These are phyloP conservation scores for Apocheima hispidaria DNA, from an alignment of 2,888 invertebrate species.

Conservation along the genomic window DNA sequence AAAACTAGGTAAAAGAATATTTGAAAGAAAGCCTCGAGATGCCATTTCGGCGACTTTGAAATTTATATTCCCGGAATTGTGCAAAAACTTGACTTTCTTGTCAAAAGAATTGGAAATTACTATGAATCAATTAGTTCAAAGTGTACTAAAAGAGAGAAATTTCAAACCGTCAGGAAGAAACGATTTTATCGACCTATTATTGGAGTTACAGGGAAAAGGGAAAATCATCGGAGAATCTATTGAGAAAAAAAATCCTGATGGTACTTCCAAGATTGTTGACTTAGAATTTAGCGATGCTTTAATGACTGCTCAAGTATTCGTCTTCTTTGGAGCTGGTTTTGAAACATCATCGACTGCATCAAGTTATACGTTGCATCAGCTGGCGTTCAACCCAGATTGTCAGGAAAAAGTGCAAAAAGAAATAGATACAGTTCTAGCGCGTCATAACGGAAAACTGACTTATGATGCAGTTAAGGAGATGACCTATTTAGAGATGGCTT, in stretches of 20 bases:
- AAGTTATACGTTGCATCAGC: conserved; percentile 77
- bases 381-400: conserved; percentile 77
- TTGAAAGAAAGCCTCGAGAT: conserved; percentile 65
- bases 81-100: conserved; percentile 65
- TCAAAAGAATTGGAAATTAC: conserved; percentile 64
- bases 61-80: conserved; percentile 69
- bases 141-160: conserved; percentile 66
- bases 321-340: conserved; percentile 82
- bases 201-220: conserved; percentile 71
- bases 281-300: conserved; percentile 67
- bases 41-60: conserved; percentile 61
- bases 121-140: conserved; percentile 62
- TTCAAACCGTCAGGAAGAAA: conserved; percentile 71
- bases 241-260: conserved; percentile 64
- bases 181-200: conserved; percentile 75
- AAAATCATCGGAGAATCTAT: conserved; percentile 72
- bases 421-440: conserved; percentile 70
- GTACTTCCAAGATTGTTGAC: conserved; percentile 64
- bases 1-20: conserved; percentile 72
- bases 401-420: conserved; percentile 76
- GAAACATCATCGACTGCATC: conserved; percentile 83
- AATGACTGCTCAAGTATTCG: conserved; percentile 76
- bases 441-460: conserved; percentile 66
- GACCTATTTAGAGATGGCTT: conserved; percentile 73
- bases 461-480: conserved; percentile 77